phyloP scores from a whole-genome alignment of 1,140 invertebrate genomes.

The Aphelinus certus region DNA sequence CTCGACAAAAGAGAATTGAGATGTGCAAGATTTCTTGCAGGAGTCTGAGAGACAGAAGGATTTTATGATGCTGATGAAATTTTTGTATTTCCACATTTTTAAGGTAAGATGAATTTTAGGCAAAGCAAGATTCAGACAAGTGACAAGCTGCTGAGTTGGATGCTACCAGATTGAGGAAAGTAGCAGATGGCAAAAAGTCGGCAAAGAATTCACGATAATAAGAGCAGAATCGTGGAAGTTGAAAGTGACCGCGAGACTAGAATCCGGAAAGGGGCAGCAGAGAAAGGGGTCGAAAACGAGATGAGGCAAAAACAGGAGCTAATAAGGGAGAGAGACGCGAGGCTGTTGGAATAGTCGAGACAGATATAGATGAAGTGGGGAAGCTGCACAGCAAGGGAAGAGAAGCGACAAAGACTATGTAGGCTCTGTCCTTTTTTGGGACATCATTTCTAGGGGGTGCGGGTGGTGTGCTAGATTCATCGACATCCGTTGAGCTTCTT shows the following conservation, averaged over 20 bases:
- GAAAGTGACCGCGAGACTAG: background rate
- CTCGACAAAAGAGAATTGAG: too few species aligned
- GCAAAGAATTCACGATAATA: background rate
- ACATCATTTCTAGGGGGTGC: background rate
- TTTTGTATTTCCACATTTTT: too few species aligned
- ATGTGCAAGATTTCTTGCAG: too few species aligned
- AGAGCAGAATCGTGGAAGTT: background rate
- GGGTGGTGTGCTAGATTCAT: constrained; percentile 2
- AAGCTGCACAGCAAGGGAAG: background rate
- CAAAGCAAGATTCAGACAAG: too few species aligned
- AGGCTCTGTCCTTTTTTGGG: constrained; percentile 18
- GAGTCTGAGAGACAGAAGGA: too few species aligned
- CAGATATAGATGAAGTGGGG: background rate
- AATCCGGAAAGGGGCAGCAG: background rate
- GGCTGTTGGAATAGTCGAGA: background rate
- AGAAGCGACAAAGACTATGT: background rate
- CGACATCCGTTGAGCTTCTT: constrained; percentile 32
- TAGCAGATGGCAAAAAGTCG: background rate
- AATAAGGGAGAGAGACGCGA: background rate
- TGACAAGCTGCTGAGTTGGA: too few species aligned
- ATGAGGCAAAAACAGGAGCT: background rate
- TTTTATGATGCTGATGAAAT: too few species aligned
- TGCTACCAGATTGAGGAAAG: background rate
- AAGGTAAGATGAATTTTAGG: too few species aligned
- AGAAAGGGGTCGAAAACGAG: background rate